phyloP scores from a whole-genome alignment of 2,113 vertebrate species.

The Grammomys dolichurus region DNA sequence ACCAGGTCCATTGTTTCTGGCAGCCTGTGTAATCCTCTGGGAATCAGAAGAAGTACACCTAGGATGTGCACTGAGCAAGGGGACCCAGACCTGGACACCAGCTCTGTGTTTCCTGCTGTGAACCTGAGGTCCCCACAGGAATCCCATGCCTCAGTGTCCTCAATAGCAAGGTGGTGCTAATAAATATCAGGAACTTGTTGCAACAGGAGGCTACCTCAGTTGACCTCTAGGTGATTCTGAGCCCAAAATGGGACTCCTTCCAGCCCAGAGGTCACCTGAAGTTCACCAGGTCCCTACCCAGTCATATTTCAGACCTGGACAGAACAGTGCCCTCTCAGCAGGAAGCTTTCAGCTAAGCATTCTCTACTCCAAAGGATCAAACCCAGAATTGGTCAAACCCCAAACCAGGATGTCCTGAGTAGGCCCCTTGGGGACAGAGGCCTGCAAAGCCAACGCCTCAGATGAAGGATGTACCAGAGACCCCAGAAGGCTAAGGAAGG shows the following conservation, averaged over 20 bases:
- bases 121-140: background rate
- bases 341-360: conserved; percentile 25
- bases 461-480: background rate
- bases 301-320: background rate
- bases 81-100: background rate
- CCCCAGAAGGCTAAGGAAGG: conserved; percentile 61
- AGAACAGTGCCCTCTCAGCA: background rate
- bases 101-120: background rate
- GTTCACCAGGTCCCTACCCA: conserved; percentile 19
- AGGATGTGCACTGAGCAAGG: too few species aligned
- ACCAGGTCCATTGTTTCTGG: background rate
- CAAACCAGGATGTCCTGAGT: conserved; percentile 65
- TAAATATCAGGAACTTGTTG: background rate
- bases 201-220: background rate
- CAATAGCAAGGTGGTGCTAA: background rate
- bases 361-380: background rate
- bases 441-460: background rate
- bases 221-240: background rate
- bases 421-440: background rate
- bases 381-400: background rate
- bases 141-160: background rate
- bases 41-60: background rate
- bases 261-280: conserved; percentile 13
- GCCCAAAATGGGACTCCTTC: background rate
- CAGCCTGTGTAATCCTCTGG: background rate